Conservation (phyloP, 2,113 vertebrate genomes). For the Leucosticte australis region DNA sequence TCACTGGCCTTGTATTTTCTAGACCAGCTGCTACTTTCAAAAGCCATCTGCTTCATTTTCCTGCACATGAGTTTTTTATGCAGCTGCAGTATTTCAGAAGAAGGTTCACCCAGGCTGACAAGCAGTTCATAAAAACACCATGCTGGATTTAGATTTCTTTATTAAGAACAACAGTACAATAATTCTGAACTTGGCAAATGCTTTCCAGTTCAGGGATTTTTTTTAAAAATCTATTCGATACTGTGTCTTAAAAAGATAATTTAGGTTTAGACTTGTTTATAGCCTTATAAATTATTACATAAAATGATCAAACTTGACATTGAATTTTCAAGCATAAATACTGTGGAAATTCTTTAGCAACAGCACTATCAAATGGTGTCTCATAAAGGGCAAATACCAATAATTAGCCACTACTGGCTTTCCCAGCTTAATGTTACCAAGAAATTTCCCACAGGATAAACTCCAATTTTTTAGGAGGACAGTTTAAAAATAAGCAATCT, state of each 20-base stretch:
- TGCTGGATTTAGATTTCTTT: background rate
- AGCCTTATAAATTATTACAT: background rate
- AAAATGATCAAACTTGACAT: background rate
- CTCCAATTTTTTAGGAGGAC: constrained; percentile 30
- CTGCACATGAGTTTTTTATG: background rate
- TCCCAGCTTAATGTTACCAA: background rate
- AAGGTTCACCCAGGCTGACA: background rate
- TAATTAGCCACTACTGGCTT: background rate
- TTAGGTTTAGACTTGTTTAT: background rate
- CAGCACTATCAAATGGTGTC: background rate
- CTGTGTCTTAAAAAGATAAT: background rate
- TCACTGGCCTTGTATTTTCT: constrained; percentile 14
- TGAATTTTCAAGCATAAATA: background rate
- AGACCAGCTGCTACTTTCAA: constrained; percentile 59
- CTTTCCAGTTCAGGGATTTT: background rate
- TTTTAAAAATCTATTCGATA: background rate
- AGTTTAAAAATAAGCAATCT: constrained; percentile 49
- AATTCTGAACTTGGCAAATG: background rate
- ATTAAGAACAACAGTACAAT: background rate
- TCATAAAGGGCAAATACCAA: background rate
- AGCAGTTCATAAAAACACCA: background rate
- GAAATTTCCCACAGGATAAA: constrained; percentile 43
- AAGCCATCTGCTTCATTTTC: constrained; percentile 58
- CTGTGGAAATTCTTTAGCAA: background rate
- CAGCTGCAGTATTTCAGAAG: constrained; percentile 44